Evolutionary conservation across 2,113 vertebrate species (phyloP).

Genomic region (Cariama cristata): DNA sequence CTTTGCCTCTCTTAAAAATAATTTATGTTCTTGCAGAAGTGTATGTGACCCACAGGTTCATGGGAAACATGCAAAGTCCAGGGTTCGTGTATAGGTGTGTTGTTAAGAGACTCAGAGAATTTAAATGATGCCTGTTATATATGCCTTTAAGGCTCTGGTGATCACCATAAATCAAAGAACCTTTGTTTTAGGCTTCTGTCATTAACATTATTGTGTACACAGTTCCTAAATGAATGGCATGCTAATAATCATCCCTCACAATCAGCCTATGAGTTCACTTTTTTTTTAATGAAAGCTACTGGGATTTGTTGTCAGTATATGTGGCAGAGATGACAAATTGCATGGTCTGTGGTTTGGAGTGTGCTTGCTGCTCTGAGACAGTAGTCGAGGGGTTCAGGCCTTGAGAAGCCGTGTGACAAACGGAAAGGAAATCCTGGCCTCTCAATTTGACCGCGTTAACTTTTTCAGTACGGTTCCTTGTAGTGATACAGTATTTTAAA

Average conservation of each 20-base stretch:
- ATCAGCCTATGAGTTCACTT: background rate
- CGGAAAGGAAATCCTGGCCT: background rate
- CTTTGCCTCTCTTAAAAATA: background rate
- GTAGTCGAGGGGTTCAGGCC: background rate
- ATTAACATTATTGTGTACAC: rapidly evolving
- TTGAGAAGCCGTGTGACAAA: background rate
- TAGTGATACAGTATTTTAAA: background rate
- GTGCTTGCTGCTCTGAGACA: background rate
- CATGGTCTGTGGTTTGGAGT: background rate
- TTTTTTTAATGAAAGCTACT: background rate
- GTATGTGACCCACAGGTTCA: background rate
- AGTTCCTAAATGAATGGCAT: background rate
- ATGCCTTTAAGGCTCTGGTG: background rate
- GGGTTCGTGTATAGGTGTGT: background rate
- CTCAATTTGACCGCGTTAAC: background rate
- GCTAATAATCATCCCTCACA: background rate
- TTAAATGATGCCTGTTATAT: background rate
- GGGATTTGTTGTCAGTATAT: background rate
- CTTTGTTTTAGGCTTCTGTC: background rate
- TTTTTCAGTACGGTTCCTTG: background rate
- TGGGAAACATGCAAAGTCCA: rapidly evolving
- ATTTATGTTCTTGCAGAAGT: background rate
- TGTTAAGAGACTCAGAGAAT: background rate
- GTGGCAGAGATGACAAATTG: background rate
- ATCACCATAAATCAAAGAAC: background rate